These are phyloP conservation scores for Hydrotaea cyrtoneurina DNA, from an alignment of 2,888 invertebrate genomes.

Conservation along the genomic window DNA sequence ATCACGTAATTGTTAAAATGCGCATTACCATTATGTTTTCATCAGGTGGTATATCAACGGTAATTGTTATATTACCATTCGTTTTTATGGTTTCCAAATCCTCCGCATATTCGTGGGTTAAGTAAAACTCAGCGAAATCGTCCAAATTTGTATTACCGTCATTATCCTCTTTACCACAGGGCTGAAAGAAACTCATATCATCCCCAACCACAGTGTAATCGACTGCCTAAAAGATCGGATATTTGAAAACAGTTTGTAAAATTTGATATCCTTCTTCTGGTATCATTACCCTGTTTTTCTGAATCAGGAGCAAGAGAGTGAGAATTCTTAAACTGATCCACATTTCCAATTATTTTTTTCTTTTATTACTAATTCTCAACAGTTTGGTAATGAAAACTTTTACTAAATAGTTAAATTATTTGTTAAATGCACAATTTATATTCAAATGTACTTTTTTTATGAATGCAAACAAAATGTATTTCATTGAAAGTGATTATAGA, in stretches of 20 bases:
- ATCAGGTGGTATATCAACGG: conserved; percentile 30
- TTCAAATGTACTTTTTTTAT: not conserved
- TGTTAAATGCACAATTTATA: conserved; percentile 1
- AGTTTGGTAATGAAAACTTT: not conserved
- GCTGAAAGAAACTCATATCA: conserved; percentile 46
- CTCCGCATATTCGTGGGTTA: conserved; percentile 50
- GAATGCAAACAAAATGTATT: not conserved
- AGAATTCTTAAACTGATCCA: not conserved
- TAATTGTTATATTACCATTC: conserved; percentile 57
- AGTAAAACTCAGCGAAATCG: conserved; percentile 46
- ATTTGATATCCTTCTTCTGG: not conserved
- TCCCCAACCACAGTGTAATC: conserved; percentile 54
- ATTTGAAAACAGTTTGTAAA: not conserved
- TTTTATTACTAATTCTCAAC: not conserved
- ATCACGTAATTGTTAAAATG: not conserved
- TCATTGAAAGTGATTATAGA: not conserved
- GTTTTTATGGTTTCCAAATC: conserved; percentile 63
- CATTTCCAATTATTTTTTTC: not conserved
- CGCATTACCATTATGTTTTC: conserved; percentile 46
- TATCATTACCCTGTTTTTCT: not conserved
- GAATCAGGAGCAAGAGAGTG: not conserved
- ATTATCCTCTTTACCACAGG: conserved; percentile 45
- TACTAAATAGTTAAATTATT: not conserved
- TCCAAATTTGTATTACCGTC: conserved; percentile 30
- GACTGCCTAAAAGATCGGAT: conserved; percentile 39